Evolutionary conservation across 2,113 vertebrate genomes (phyloP).

Genomic region (Casuarius casuarius): DNA sequence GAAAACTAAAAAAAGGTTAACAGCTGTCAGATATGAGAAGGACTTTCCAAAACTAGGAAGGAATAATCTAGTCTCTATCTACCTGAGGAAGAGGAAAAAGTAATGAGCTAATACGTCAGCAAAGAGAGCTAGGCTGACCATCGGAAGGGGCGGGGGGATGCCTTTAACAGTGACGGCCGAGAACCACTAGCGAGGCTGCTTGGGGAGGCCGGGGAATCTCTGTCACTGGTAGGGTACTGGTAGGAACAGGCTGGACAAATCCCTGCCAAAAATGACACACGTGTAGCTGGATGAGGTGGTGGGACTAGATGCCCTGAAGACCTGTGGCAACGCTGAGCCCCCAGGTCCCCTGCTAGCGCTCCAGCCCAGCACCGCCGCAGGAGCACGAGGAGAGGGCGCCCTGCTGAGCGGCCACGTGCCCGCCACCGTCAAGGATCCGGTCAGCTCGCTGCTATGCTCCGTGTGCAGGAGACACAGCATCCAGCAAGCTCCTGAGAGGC

Average conservation of each 20-base stretch:
- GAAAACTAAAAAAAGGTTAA: background rate
- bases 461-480: background rate
- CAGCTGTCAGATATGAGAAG: background rate
- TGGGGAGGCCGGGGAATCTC: accelerated
- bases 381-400: accelerated
- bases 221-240: background rate
- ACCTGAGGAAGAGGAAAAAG: background rate
- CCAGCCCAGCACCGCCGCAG: too few relatives aligned
- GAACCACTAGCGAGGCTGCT: accelerated
- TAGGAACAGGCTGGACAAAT: background rate
- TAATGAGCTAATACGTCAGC: background rate
- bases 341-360: accelerated
- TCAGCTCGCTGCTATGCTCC: background rate
- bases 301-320: background rate
- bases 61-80: background rate
- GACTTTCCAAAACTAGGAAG: background rate
- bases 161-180: background rate
- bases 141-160: background rate
- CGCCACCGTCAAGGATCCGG: background rate
- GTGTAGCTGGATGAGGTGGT: accelerated
- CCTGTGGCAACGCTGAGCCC: background rate
- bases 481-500: background rate
- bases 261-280: background rate
- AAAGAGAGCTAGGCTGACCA: background rate
- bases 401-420: background rate